These are phyloP conservation scores for Lepidonotus clava DNA, from an alignment of 2,888 invertebrate species.

Conservation along the genomic window DNA sequence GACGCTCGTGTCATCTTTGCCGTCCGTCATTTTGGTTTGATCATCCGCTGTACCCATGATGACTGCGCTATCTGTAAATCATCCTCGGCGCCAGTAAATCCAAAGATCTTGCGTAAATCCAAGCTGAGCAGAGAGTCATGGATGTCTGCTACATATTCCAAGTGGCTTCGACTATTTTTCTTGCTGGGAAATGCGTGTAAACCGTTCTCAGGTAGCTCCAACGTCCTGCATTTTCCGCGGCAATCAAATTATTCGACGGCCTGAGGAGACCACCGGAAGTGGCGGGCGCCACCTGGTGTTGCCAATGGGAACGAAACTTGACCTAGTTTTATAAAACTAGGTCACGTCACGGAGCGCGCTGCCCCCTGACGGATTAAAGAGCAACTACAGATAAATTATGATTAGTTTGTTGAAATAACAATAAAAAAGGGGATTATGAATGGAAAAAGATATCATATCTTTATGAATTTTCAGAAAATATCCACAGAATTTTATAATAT, in stretches of 20 bases:
- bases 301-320: neutral
- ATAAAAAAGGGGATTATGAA: no score
- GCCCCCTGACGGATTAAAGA: neutral
- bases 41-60: slow-evolving; percentile 29
- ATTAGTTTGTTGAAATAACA: no score
- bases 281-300: neutral
- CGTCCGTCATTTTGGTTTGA: slow-evolving; percentile 41
- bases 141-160: neutral
- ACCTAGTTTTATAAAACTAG: neutral
- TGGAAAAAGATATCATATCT: no score
- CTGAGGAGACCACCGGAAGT: neutral
- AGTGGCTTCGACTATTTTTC: neutral
- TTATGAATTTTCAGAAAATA: no score
- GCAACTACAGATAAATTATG: no score
- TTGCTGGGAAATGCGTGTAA: neutral
- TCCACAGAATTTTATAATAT: no score
- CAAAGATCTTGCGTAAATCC: neutral
- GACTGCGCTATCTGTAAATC: slow-evolving; percentile 7
- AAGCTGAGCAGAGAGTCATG: neutral
- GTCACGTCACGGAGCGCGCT: neutral
- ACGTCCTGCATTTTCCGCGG: slow-evolving; percentile 24
- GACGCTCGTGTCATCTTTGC: slow-evolving; percentile 58
- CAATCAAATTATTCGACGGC: slow-evolving; percentile 10
- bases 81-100: neutral
- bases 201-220: neutral